Evolutionary conservation across 1,140 invertebrate genomes (phyloP), one percentile per base, ranked within the genome.

Genomic region (Bombyx mandarina): DNA sequence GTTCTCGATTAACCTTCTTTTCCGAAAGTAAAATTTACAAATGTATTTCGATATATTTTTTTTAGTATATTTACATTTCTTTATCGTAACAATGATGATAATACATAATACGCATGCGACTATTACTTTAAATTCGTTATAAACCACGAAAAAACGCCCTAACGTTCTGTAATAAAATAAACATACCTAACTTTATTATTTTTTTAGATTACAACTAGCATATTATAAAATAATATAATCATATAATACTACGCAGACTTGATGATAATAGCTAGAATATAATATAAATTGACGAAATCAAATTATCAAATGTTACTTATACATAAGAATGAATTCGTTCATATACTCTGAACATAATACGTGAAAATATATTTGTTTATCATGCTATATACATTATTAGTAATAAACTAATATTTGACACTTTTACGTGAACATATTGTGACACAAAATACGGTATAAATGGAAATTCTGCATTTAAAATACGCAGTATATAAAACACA

Each of bases 321-420:
- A 66, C 55, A 60, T 71, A 67, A 65, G 64, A 63, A 57, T 60
- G 60, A 71, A 66, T 68, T 68, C 62, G 62, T 62, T 63, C 54
- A 67, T 56, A 2, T 35, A 10, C 58, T 43, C 60, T 67, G 57
- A 74, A 77, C 65, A 58, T 64, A 77, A 77, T 61, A 62, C 64
- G 68, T 73, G 59, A 69, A 77, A 71, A 65, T 77, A 67, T 73
- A 74, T 69, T 72, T 69, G 64, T 64, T 61, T 75, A 77, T 52
- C 62, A 72, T 66, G 56, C 50, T 85, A 85, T 82, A 75, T 83
- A 85, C 82, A 85, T 69, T 76, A 81, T 81, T 86, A 86, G 79
- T 86, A 83, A 83, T 86, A 78, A 83, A 83, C 80, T 86, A 86
- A 86, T 76, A 73, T 74, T 68, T 66, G 63, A 71, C 73, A 70